phyloP scores from a whole-genome alignment of 2,113 vertebrate species.

The Pseudois nayaur region DNA sequence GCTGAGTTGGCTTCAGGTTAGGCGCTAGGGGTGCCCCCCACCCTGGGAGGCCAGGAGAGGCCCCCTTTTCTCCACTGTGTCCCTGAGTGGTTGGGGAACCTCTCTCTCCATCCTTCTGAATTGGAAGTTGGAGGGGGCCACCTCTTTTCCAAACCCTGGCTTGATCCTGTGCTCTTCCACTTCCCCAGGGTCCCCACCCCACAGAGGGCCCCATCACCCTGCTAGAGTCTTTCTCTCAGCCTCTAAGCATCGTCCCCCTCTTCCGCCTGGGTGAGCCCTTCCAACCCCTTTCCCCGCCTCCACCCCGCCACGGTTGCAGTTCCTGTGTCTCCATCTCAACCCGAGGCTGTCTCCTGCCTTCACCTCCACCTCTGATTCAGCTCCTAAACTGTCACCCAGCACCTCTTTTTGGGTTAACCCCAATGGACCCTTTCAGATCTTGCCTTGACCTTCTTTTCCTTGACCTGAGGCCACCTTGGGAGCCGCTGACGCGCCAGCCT shows the following conservation, averaged over 20 bases:
- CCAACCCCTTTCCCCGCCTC: not conserved
- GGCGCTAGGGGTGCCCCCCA: not conserved
- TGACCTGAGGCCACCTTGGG: not conserved
- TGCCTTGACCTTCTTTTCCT: not conserved
- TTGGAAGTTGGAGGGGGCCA: not conserved
- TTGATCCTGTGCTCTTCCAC: not conserved
- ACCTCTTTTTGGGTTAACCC: not conserved
- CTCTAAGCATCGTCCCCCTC: not conserved
- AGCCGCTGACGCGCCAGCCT: fast-evolving
- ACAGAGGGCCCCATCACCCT: not conserved
- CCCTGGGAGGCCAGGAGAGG: not conserved
- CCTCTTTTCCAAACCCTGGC: not conserved
- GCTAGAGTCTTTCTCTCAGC: not conserved
- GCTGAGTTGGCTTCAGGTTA: not conserved
- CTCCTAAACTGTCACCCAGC: not conserved
- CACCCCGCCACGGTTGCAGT: not conserved
- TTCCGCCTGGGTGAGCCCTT: not conserved
- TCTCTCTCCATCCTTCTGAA: not conserved
- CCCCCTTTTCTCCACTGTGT: not conserved
- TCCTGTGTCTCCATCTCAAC: not conserved
- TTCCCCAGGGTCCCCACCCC: not conserved
- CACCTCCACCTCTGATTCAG: not conserved
- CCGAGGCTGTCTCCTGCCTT: not conserved
- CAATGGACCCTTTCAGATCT: not conserved
- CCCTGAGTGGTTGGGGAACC: too few species aligned